These are phyloP conservation scores for Operophtera brumata DNA, from an alignment of 2,888 invertebrate genomes.

Conservation along the genomic window DNA sequence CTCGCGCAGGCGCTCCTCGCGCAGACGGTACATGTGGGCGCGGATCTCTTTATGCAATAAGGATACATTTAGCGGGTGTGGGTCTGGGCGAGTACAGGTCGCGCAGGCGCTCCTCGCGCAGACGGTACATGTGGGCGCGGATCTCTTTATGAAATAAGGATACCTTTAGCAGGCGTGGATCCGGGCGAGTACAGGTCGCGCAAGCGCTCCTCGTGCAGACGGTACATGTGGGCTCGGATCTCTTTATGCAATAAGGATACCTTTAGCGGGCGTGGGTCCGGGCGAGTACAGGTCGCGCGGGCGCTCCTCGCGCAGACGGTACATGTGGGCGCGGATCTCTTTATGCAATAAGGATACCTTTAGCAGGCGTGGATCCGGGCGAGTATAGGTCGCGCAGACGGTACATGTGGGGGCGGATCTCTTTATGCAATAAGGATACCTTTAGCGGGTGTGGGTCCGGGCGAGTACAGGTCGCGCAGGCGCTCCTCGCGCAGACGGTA, in stretches of 20 bases:
- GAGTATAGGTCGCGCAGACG: constrained; percentile 90
- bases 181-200: constrained; percentile 86
- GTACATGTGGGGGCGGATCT: constrained; percentile 92
- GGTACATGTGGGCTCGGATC: constrained; percentile 92
- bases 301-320: constrained; percentile 89
- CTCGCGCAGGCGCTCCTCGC: constrained; percentile 89
- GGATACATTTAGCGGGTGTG: constrained; percentile 59
- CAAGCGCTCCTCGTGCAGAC: constrained; percentile 89
- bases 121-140: constrained; percentile 90
- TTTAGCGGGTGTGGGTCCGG: constrained; percentile 65
- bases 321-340: constrained; percentile 92
- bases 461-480: constrained; percentile 86
- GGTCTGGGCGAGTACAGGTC: constrained; percentile 85
- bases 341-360: constrained; percentile 71
- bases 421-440: constrained; percentile 75
- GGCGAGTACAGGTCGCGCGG: constrained; percentile 86
- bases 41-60: constrained; percentile 85
- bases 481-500: constrained; percentile 91
- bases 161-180: constrained; percentile 65
- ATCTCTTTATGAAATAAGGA: constrained; percentile 83
- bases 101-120: constrained; percentile 89
- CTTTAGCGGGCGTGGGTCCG: constrained; percentile 66
- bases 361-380: constrained; percentile 61
- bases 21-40: constrained; percentile 90
- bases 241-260: constrained; percentile 78